Base-by-base conservation (phyloP, 2,888 invertebrate genomes). In the Colostygia pectinataria region DNA sequence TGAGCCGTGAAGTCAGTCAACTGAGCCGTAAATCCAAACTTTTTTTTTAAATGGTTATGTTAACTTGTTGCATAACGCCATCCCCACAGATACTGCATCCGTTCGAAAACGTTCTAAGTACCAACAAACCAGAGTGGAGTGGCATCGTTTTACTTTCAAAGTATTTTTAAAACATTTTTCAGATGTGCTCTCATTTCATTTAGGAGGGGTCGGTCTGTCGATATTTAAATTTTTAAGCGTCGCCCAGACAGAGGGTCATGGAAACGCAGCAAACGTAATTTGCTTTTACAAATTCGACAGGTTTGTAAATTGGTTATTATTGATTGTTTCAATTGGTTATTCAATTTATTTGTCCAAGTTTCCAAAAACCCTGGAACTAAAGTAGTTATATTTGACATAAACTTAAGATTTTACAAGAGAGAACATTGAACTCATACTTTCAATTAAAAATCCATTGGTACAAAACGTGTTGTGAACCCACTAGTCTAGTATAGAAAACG, bases 151-250 rank as follows among this genome's bases (percentile, higher is more conserved):
- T 69, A 58, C 55, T 46, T 50, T 40, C 32, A 29, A 59, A 55
- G 51, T 48, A 37, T 36, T 55, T n/a, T 57, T 48, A 60, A 54
- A 69, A 70, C 67, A 75, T 77, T 82, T 81, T 83, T 80, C 76
- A 76, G 74, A 76, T 68, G 74, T 65, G 60, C 68, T 60, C 66
- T 70, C 74, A 74, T 84, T 87, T 84, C 77, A 86, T 85, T 83
- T 81, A 71, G 72, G 75, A 79, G 78, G 85, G 84, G 81, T 73
- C 70, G 71, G 65, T 52, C 68, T 83, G 83, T 78, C 83, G 79
- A 84, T 86, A 86, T 87, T 87, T 83, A 85, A 86, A 85, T 85
- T 86, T 87, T 85, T 82, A 82, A 88, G 74, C 78, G 77, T 77
- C 75, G 72, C 75, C 73, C 74, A 80, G 79, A 77, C 77, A 72